Percentiles rank a stretch among this genome's conserved stretches.
Evolutionary conservation across 1,140 invertebrate genomes (phyloP).

Genomic region (Brachionus calyciflorus): DNA sequence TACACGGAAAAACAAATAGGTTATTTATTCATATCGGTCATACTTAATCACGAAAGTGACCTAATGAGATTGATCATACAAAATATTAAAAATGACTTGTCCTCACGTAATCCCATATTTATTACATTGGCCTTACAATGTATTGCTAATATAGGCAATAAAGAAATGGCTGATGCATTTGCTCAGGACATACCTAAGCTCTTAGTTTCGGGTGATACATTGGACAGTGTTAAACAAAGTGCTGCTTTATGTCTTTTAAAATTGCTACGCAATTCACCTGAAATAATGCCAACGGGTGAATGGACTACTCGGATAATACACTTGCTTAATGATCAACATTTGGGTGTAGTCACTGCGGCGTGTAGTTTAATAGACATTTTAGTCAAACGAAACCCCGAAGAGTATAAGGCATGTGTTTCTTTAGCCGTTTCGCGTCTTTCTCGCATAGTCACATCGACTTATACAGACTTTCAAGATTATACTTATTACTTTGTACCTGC

Average conservation of each 20-base stretch:
- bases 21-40: conserved; percentile 96
- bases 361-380: conserved; percentile 95
- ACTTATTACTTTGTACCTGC: conserved; percentile 99
- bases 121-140: conserved; percentile 98
- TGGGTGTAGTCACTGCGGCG: conserved; percentile 96
- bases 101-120: conserved; percentile 92
- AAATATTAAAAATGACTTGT: conserved; percentile 97
- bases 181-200: conserved; percentile 95
- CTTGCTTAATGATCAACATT: conserved; percentile 95
- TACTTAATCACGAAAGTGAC: conserved; percentile 98
- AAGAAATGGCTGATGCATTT: conserved; percentile 99
- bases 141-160: conserved; percentile 98
- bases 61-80: conserved; percentile 98
- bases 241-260: conserved; percentile 91
- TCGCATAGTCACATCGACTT: conserved; percentile 92
- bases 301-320: conserved; percentile 99
- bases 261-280: conserved; percentile 84
- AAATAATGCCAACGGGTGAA: conserved; percentile 80
- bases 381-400: conserved; percentile 96
- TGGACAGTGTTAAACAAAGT: conserved; percentile 99
- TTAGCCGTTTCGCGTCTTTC: conserved; percentile 93
- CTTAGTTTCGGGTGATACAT: conserved; percentile 96
- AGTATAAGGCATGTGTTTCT: conserved; percentile 98
- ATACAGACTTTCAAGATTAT: conserved; percentile 97
- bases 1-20: conserved; percentile 99